Evolutionary conservation across 2,113 vertebrate species (phyloP).

Genomic region (Ochotona curzoniae): DNA sequence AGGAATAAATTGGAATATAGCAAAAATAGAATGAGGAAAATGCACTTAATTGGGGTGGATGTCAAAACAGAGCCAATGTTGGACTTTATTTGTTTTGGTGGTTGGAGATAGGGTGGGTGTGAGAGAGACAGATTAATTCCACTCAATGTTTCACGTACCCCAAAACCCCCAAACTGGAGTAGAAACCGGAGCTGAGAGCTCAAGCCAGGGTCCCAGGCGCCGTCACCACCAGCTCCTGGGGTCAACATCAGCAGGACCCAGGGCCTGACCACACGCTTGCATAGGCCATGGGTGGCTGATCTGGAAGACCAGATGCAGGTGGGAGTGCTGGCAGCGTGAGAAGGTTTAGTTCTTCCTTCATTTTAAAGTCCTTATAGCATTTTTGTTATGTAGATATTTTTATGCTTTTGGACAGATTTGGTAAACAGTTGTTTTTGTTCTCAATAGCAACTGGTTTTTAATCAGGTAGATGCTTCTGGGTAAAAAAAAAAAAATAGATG

Average conservation of each 20-base stretch:
- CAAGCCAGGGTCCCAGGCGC: too few relatives aligned
- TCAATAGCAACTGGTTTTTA: slow-evolving; percentile 32
- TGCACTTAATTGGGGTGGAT: background rate
- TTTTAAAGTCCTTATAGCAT: background rate
- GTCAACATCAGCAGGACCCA: too few relatives aligned
- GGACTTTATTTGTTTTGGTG: too few relatives aligned
- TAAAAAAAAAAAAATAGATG: background rate
- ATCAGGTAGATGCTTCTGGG: background rate
- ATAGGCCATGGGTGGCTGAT: too few relatives aligned
- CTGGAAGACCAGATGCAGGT: background rate
- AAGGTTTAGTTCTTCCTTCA: background rate
- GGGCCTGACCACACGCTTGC: too few relatives aligned
- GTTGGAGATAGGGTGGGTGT: too few relatives aligned
- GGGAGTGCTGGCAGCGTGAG: rapidly evolving
- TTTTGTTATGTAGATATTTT: slow-evolving; percentile 25
- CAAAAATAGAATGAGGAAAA: background rate
- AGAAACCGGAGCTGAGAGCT: too few relatives aligned
- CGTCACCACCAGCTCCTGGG: too few relatives aligned
- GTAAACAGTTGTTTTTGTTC: slow-evolving; percentile 27
- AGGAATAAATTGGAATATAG: background rate
- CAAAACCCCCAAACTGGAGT: too few relatives aligned
- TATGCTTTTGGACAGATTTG: slow-evolving; percentile 20
- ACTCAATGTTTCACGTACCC: too few relatives aligned
- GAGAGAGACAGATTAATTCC: too few relatives aligned
- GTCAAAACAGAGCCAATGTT: background rate